These are phyloP conservation scores for Platorchestia sp. DNA, from an alignment of 1,140 invertebrate species.

Conservation along the genomic window DNA sequence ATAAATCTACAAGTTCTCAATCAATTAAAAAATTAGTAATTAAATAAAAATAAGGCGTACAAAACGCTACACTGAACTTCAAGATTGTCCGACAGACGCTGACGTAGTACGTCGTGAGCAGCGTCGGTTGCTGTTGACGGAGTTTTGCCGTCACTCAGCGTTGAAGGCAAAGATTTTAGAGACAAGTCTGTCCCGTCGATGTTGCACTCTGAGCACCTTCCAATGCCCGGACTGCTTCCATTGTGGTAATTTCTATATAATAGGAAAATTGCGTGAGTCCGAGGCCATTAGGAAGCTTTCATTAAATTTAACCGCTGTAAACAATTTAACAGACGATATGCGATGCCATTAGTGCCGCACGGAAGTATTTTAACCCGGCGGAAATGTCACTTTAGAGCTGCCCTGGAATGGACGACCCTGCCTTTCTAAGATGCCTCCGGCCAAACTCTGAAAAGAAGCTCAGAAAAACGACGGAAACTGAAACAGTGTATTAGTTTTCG, in stretches of 20 bases:
- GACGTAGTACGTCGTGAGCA: background rate
- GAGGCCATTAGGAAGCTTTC: slow-evolving; percentile 44
- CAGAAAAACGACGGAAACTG: background rate
- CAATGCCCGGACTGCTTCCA: slow-evolving; percentile 11
- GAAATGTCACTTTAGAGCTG: slow-evolving; percentile 51
- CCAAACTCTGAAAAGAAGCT: background rate
- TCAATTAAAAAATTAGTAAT: background rate
- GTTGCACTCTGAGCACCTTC: background rate
- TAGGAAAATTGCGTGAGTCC: slow-evolving; percentile 48
- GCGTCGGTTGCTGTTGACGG: background rate
- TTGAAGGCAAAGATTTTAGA: background rate
- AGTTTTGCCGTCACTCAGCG: background rate
- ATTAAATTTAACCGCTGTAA: slow-evolving; percentile 56
- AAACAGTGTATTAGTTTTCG: background rate
- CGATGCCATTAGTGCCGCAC: slow-evolving; percentile 51
- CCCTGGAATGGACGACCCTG: slow-evolving; percentile 2
- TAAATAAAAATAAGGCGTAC: background rate
- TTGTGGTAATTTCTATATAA: slow-evolving; percentile 48
- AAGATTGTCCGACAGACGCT: background rate
- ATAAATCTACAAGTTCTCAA: background rate
- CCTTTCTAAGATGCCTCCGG: slow-evolving; percentile 16
- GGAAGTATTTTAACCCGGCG: slow-evolving; percentile 49
- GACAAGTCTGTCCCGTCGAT: background rate
- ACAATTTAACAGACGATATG: slow-evolving; percentile 55
- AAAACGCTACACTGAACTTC: background rate